Base-by-base conservation (phyloP, 92 coral and sea anemone species). In the Epizoanthus ramosus region DNA sequence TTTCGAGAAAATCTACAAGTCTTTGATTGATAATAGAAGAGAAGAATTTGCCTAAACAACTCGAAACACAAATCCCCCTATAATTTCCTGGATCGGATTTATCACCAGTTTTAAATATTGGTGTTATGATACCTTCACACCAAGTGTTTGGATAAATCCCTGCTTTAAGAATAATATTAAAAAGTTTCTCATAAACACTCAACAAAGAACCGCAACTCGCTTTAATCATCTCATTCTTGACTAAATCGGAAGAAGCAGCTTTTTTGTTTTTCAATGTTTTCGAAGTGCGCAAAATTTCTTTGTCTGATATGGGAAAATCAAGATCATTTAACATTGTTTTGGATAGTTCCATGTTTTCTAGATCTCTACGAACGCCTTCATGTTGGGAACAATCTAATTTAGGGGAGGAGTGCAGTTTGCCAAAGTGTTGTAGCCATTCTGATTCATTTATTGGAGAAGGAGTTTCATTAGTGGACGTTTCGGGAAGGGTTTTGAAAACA, bases 381-480 rank as follows among this genome's bases (percentile, higher is more conserved):
- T 63, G 69, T 63, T 63, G 35, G 14, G 16, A 19, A 21, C 16
- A 4, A 63, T 7, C 16, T 63, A 6, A 18, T 10, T 16, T 21
- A 16, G 69, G 69, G 21, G 39, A 23, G 69, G 69, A 63, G 39
- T 63, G 69, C 39, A 63, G 69, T 23, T 63, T 63, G 35, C 69
- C 69, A 35, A 63, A 63, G 35, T 63, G 69, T 63, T 63, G 22
- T 7, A 63, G 17, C 69, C 69, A 63, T 21, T 63, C 69, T 63
- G 69, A 63, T 19, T 63, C 69, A 15, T 21, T 63, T 16, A 63
- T 63, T 21, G 69, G 69, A 6, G 69, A 16, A 23, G 35, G 12
- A 16, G 19, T 25, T 16, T 63, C 69, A 63, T 10, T 63, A 23
- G 33, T 10, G 7, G 69, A 22, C 15, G 69, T 19, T 63, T 63